These are phyloP conservation scores for Elymnias hypermnestra DNA, from an alignment of 1,140 invertebrate species.

Conservation along the genomic window DNA sequence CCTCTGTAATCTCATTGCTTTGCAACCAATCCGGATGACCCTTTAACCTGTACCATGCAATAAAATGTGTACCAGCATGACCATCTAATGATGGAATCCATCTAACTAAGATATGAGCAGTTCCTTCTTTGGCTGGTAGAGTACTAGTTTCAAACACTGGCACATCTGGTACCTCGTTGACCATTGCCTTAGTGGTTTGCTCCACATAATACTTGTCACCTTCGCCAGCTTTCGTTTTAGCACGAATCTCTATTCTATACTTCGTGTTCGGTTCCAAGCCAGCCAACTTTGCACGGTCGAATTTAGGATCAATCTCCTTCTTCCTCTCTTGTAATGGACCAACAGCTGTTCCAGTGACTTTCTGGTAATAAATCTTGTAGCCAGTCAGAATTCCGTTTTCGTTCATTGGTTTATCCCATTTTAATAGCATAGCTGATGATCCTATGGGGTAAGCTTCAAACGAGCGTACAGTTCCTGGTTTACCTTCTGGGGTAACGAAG, in stretches of 20 bases:
- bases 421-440: slow-evolving; percentile 90
- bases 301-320: slow-evolving; percentile 87
- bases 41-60: slow-evolving; percentile 85
- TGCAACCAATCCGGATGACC: slow-evolving; percentile 82
- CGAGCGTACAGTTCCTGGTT: slow-evolving; percentile 91
- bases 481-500: slow-evolving; percentile 94
- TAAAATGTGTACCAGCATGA: slow-evolving; percentile 90
- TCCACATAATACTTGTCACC: slow-evolving; percentile 91
- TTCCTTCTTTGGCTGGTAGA: slow-evolving; percentile 83
- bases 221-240: slow-evolving; percentile 89
- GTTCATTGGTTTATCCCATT: slow-evolving; percentile 94
- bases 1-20: slow-evolving; percentile 81
- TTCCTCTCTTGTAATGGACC: slow-evolving; percentile 82
- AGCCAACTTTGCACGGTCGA: slow-evolving; percentile 89
- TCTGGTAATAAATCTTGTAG: slow-evolving; percentile 94
- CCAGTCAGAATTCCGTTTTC: slow-evolving; percentile 95
- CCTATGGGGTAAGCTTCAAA: slow-evolving; percentile 88
- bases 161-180: slow-evolving; percentile 81
- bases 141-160: slow-evolving; percentile 86
- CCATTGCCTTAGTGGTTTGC: slow-evolving; percentile 80
- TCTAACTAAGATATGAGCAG: slow-evolving; percentile 85
- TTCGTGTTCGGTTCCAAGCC: slow-evolving; percentile 90
- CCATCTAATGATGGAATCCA: slow-evolving; percentile 88
- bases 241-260: slow-evolving; percentile 90
- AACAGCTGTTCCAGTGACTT: slow-evolving; percentile 84